Base-by-base conservation (phyloP, 2,113 vertebrate species). In the Mustelus asterias region DNA sequence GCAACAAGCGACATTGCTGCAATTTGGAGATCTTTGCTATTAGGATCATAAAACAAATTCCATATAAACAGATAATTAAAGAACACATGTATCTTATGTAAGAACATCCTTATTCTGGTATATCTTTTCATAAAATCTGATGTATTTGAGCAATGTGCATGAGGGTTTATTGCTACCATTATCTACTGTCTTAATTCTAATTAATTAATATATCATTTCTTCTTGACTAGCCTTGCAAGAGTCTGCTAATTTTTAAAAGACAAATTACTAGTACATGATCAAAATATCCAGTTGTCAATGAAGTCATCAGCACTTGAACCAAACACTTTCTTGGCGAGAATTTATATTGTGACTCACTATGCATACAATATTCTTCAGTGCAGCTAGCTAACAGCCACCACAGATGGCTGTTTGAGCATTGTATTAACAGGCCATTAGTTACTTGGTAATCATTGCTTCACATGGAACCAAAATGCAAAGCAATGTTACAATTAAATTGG, bases 201-300 rank as follows among this genome's bases (percentile, higher is more conserved):
- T 54, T 13, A 48, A 95, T 95, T 95, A 94, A 22, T 70, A 70
- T 37, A 69, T 94, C 93, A 94, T 94, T 94, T 70, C 65, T 94
- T 67, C 93, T 94, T 67, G 37, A 70, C n/a, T 70, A 54, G 41
- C 41, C 67, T 48, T 1, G 67, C 93, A 72, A 54, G 41, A 48
- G 41, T 72, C 93, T 72, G 37, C 24, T 48, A 95, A 70, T 48
- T 94, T 94, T 94, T 70, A 72, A 37, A 94, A 41, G 41, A 24
- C 41, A 94, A 72, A 95, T 72, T 72, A 41, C 70, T 18, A 72
- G 22, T 33, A 48, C 41, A 72, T 72, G 67, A 70, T 72, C 24
- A 92, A 92, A 92, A 37, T 60, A 92, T 92, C 60, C 60, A 92
- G 60, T 92, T 92, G 58, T 65, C 60, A 10, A 48, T 48, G 67